Evolutionary conservation across 2,113 vertebrate genomes (phyloP).

Genomic region (Tor tambroides): DNA sequence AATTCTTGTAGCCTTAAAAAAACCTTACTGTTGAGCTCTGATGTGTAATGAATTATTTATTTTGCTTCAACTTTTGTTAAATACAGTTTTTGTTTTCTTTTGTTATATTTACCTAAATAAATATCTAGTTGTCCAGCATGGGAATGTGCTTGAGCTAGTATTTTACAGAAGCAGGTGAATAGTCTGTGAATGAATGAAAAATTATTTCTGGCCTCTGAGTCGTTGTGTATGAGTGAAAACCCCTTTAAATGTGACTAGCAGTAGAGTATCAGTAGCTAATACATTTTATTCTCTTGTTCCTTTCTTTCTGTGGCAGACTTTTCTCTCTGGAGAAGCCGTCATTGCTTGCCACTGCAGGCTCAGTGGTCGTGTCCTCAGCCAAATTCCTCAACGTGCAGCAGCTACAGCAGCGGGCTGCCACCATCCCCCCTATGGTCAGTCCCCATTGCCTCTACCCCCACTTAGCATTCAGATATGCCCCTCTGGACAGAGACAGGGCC

Average conservation of each 20-base stretch:
- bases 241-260: neutral
- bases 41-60: neutral
- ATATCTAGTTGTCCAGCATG: neutral
- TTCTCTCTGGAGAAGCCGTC: slow-evolving; percentile 91
- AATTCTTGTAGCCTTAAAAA: neutral
- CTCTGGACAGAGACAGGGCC: slow-evolving; percentile 51
- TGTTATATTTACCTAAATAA: neutral
- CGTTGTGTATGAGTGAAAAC: neutral
- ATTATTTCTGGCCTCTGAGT: neutral
- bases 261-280: neutral
- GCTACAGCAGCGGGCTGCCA: slow-evolving; percentile 91
- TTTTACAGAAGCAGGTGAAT: neutral
- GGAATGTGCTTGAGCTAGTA: too few relatives aligned
- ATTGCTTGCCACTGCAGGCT: slow-evolving; percentile 81
- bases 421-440: slow-evolving; percentile 94
- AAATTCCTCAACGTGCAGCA: slow-evolving; percentile 93
- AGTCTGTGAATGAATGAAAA: neutral
- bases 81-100: neutral
- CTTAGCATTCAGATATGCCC: slow-evolving; percentile 55
- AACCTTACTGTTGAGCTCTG: neutral
- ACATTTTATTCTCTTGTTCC: neutral
- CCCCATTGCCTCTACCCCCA: slow-evolving; percentile 50
- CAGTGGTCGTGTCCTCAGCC: slow-evolving; percentile 85
- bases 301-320: slow-evolving; percentile 54
- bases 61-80: neutral